Conservation (phyloP, 2,797 vertebrate species). For the Parauchenoglanis ngamensis region DNA sequence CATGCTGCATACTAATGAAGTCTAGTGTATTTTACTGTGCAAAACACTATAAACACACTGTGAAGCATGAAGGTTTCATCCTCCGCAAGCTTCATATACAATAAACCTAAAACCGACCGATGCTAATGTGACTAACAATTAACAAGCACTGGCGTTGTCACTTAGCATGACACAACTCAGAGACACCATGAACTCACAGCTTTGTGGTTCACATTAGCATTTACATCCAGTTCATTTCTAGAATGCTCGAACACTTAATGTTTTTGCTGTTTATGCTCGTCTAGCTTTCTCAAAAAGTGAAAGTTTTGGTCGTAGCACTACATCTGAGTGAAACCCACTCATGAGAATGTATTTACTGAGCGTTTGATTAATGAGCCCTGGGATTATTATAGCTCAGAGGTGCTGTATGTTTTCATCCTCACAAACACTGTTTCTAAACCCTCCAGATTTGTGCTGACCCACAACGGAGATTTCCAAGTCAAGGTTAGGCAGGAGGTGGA, state of each 20-base stretch:
- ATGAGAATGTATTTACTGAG: not conserved
- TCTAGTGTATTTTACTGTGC: constrained; percentile 9
- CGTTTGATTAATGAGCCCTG: constrained; percentile 14
- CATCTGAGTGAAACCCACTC: not conserved
- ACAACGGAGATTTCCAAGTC: not conserved
- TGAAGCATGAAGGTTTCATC: not conserved
- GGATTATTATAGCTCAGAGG: not conserved
- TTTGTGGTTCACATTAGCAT: not conserved
- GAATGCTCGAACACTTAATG: not conserved
- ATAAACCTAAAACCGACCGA: not conserved
- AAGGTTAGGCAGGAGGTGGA: not conserved
- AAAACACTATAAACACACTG: not conserved
- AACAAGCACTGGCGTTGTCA: too few species aligned
- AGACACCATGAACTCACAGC: not conserved
- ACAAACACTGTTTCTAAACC: constrained; percentile 26
- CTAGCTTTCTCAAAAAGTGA: not conserved
- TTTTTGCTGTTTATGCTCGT: not conserved
- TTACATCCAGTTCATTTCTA: not conserved
- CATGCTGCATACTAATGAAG: constrained; percentile 26
- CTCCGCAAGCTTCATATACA: not conserved
- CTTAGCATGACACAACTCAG: not conserved
- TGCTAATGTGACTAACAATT: not conserved
- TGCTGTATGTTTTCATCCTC: constrained; percentile 1
- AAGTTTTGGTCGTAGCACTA: not conserved
- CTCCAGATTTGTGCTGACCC: not conserved